Conservation (phyloP, 2,797 vertebrate species). For the Chaenodraco wilsoni region DNA sequence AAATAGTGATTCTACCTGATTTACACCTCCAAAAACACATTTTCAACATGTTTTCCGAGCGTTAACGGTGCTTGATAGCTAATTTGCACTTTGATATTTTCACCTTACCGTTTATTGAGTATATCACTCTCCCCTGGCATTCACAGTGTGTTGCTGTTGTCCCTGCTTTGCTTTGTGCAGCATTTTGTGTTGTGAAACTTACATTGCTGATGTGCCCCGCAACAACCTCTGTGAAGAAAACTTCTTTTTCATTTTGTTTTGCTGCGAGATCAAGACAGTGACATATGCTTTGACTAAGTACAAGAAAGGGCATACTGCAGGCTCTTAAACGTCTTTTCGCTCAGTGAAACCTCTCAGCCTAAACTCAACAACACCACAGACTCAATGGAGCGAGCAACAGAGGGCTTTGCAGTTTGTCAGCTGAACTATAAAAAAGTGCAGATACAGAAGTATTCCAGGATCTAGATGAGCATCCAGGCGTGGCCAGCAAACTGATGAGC, state of each 20-base stretch:
- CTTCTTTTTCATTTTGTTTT: background rate
- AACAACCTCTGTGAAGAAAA: background rate
- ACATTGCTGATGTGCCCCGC: background rate
- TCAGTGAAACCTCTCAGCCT: slow-evolving; percentile 23
- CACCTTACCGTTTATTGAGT: background rate
- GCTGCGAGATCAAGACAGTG: slow-evolving; percentile 8
- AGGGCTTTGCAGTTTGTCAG: slow-evolving; percentile 38
- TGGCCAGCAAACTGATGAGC: slow-evolving; percentile 50
- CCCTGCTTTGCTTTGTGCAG: slow-evolving; percentile 4
- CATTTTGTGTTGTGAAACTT: slow-evolving; percentile 21
- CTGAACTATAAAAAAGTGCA: slow-evolving; percentile 30
- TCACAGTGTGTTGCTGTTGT: background rate
- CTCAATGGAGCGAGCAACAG: slow-evolving; percentile 32
- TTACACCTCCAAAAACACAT: background rate
- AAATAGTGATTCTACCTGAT: background rate
- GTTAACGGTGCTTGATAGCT: background rate
- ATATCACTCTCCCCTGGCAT: background rate
- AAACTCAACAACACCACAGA: slow-evolving; percentile 17
- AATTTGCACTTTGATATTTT: slow-evolving; percentile 30
- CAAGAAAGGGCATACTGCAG: slow-evolving; percentile 16
- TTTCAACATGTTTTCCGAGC: background rate
- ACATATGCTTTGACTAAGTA: slow-evolving; percentile 14
- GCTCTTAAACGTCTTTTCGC: slow-evolving; percentile 19
- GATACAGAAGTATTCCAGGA: slow-evolving; percentile 27
- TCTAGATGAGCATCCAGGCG: slow-evolving; percentile 50